Evolutionary conservation across 2,888 invertebrate genomes (phyloP), one percentile per base, ranked within the genome.

Genomic region (Empis stercorea): DNA sequence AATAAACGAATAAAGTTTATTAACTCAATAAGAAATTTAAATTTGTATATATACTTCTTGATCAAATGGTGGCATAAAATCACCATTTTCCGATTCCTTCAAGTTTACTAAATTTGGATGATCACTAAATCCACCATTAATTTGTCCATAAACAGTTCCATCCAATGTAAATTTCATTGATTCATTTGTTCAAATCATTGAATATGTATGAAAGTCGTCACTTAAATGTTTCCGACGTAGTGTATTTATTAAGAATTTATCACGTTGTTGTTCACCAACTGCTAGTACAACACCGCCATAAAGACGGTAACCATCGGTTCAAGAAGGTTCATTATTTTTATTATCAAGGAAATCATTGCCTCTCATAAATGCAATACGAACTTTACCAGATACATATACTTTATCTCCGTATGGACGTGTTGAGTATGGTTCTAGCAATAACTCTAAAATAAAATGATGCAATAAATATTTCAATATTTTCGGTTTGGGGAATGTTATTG

Each of bases 161-260:
- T 81, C 80, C 16, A 80, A 76, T 27, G 54, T 53, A 15, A 65
- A 55, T 1, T 54, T 30, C 30, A 68, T 56, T 3, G 54, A 47
- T 11, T 55, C 48, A 16, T 57, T 54, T 10, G 57, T 76, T 87
- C 87, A 87, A 48, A 76, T 74, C 17, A 86, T 48, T 1, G 74
- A 73, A 59, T 80, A 87, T n/a, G 73, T 73, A 58, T 87, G 87
- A 62, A 78, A 85, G 10, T 70, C 72, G 37, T 76, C 71, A 15
- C 37, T 13, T 15, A 15, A 15, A 37, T 15, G 14, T 3, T 16
- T 37, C 2, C 7, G 3, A 2, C 10, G 10, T 10, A 37, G 16
- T 9, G 6, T 15, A 16, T 14, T 15, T 5, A n/a, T 16, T n/a
- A 37, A n/a, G 13, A 11, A 37, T 15, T 15, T 15, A 4, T 37